phyloP scores from a whole-genome alignment of 2,113 vertebrate species.

The Hipposideros armiger region DNA sequence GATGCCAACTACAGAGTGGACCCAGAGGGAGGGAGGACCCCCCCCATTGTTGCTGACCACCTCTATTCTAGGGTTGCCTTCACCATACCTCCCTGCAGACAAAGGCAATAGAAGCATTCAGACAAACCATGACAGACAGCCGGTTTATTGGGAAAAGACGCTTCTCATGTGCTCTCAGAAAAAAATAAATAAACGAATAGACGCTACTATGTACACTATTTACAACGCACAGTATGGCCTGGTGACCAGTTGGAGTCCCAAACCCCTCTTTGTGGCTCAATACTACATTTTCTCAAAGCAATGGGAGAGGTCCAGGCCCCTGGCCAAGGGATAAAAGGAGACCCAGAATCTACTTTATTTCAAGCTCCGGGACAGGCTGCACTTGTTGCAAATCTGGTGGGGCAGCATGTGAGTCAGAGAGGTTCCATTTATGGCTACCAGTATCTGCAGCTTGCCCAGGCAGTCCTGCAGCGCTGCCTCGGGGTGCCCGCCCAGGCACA shows the following conservation, averaged over 20 bases:
- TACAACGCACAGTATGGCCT: constrained; percentile 13
- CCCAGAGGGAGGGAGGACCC: neutral
- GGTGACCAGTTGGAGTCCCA: neutral
- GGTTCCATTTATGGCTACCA: constrained; percentile 92
- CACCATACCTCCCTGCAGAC: neutral
- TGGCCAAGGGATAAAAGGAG: no score
- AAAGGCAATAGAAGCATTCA: neutral
- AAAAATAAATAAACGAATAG: constrained; percentile 65
- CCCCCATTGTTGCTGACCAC: fast-evolving
- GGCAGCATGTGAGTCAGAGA: constrained; percentile 86
- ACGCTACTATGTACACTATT: neutral
- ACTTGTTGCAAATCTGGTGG: constrained; percentile 75
- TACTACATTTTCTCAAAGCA: neutral
- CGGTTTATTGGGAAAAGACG: constrained; percentile 43
- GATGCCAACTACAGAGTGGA: neutral
- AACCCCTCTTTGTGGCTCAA: neutral
- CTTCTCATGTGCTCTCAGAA: neutral
- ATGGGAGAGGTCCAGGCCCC: neutral
- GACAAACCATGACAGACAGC: neutral
- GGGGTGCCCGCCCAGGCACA: constrained; percentile 79
- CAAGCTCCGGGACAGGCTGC: constrained; percentile 35
- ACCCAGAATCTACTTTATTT: constrained; percentile 32
- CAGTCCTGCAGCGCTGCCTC: constrained; percentile 87
- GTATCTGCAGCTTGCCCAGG: constrained; percentile 89
- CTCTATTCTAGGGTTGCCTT: neutral